These are phyloP conservation scores for Drosophila prosaltans DNA, from an alignment of 1,140 invertebrate species.

Conservation along the genomic window DNA sequence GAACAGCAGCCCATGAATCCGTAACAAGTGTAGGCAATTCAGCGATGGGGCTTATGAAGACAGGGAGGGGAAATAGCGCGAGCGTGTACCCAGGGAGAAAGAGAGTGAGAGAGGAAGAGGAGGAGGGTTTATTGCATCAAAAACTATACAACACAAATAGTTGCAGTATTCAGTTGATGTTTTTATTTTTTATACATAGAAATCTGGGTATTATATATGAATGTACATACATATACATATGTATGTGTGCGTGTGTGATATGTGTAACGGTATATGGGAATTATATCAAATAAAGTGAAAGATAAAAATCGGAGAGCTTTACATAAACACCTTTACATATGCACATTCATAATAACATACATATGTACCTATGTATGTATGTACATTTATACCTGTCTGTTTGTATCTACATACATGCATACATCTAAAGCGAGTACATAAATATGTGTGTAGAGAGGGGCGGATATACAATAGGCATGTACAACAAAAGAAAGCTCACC, in stretches of 20 bases:
- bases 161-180: conserved; percentile 66
- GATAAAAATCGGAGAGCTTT: conserved; percentile 42
- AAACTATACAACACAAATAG: conserved; percentile 76
- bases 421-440: not conserved
- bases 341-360: not conserved
- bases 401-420: no score
- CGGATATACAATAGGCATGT: conserved; percentile 11
- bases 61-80: not conserved
- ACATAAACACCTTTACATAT: not conserved
- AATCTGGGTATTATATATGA: conserved; percentile 23
- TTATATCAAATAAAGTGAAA: conserved; percentile 44
- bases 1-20: conserved; percentile 77
- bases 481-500: conserved; percentile 24
- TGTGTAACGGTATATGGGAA: conserved; percentile 56
- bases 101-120: not conserved
- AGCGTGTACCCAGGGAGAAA: not conserved
- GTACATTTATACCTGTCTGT: not conserved
- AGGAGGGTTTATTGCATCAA: conserved; percentile 43
- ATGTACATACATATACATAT: conserved; percentile 20
- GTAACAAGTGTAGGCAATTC: conserved; percentile 67
- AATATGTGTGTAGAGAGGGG: conserved; percentile 19
- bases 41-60: conserved; percentile 15
- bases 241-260: conserved; percentile 33
- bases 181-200: conserved; percentile 37
- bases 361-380: not conserved